Conservation (phyloP, 30 jellyfish, hydroid and myxozoan species). For the Turritopsis dohrnii region DNA sequence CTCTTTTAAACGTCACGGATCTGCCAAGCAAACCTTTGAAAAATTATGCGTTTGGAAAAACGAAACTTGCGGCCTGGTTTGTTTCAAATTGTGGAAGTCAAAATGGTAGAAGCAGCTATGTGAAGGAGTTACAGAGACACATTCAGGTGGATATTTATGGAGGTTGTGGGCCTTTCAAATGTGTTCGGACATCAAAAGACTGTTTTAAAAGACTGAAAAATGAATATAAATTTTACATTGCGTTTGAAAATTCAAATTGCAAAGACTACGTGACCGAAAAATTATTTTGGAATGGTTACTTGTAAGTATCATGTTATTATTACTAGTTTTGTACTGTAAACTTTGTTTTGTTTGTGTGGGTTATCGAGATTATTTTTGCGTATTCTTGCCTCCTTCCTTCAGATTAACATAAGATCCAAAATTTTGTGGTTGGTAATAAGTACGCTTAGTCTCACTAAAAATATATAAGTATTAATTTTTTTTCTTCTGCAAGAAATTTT, state of each 20-base stretch:
- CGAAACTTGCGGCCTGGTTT: conserved; percentile 32
- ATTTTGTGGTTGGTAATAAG: too few relatives aligned
- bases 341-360: too few relatives aligned
- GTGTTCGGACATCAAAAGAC: neutral
- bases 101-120: conserved; percentile 1
- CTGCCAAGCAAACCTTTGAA: conserved; percentile 17
- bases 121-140: conserved; percentile 12
- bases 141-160: conserved; percentile 30
- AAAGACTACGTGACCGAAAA: conserved; percentile 39
- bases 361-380: too few relatives aligned
- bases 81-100: conserved; percentile 22
- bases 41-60: conserved; percentile 23
- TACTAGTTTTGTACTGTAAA: neutral
- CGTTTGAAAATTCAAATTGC: conserved; percentile 33
- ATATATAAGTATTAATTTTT: too few relatives aligned
- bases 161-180: conserved; percentile 18
- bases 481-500: too few relatives aligned
- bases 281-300: conserved; percentile 25
- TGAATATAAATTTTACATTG: conserved; percentile 28
- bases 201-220: conserved; percentile 25
- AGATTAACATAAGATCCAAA: too few relatives aligned
- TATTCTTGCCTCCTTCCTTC: too few relatives aligned
- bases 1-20: conserved; percentile 13
- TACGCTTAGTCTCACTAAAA: too few relatives aligned
- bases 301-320: conserved; percentile 4